Conservation (phyloP, 1,140 invertebrate species). For the Solenopsis fugax region DNA sequence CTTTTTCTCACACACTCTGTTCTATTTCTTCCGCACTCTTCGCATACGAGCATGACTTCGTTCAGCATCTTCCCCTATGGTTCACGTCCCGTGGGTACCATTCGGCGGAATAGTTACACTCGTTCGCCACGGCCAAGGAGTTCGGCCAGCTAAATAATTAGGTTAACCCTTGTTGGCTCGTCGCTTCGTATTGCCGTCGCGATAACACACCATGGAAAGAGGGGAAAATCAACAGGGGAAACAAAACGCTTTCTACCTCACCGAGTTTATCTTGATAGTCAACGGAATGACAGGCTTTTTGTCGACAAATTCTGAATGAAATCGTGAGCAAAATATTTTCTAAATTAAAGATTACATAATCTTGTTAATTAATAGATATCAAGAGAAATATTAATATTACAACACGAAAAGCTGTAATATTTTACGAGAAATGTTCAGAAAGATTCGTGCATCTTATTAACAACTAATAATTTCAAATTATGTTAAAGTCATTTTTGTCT, state of each 20-base stretch:
- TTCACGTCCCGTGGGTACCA: constrained; percentile 80
- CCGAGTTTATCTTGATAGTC: constrained; percentile 54
- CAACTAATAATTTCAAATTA: too few relatives aligned
- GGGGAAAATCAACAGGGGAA: constrained; percentile 75
- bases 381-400: background rate
- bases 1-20: constrained; percentile 25
- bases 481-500: background rate
- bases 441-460: background rate
- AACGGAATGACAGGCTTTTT: constrained; percentile 16
- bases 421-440: background rate
- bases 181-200: constrained; percentile 67
- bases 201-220: constrained; percentile 66
- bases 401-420: background rate
- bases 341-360: background rate
- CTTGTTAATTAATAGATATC: background rate
- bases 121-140: constrained; percentile 76
- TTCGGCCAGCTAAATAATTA: constrained; percentile 82
- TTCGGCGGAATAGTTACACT: constrained; percentile 82
- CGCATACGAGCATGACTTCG: constrained; percentile 27
- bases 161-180: constrained; percentile 82
- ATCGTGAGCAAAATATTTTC: constrained; percentile 51
- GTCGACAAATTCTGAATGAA: constrained; percentile 45
- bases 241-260: constrained; percentile 33
- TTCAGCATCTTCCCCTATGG: constrained; percentile 51
- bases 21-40: background rate